phyloP scores from a whole-genome alignment of 2,888 invertebrate genomes.

The Hydroisotoma schaefferi region DNA sequence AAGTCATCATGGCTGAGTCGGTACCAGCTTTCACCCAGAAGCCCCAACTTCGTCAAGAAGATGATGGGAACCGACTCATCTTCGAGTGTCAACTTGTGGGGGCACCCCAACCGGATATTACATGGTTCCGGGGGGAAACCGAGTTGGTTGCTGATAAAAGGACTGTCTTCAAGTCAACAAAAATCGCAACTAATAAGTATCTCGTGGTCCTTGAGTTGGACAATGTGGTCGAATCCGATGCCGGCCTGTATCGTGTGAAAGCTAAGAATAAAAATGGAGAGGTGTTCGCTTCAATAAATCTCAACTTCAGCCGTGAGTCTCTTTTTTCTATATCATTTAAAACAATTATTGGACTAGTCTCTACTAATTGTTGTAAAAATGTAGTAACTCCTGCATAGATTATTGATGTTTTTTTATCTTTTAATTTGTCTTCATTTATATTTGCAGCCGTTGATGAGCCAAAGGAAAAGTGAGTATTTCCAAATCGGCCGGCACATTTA shows the following conservation, averaged over 20 bases:
- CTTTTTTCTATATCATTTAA: not conserved
- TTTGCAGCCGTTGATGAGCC: slow-evolving; percentile 91
- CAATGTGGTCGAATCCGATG: slow-evolving; percentile 92
- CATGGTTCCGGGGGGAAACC: slow-evolving; percentile 86
- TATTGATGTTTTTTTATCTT: slow-evolving; percentile 2
- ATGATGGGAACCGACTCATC: slow-evolving; percentile 89
- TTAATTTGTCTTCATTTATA: slow-evolving; percentile 49
- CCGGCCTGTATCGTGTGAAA: slow-evolving; percentile 94
- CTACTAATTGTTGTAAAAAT: too few relatives aligned
- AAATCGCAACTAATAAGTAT: slow-evolving; percentile 79
- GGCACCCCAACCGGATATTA: slow-evolving; percentile 82
- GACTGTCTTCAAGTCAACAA: slow-evolving; percentile 83
- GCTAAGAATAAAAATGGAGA: slow-evolving; percentile 96
- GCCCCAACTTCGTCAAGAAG: slow-evolving; percentile 93
- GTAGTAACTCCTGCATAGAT: too few relatives aligned
- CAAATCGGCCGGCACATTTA: too few relatives aligned
- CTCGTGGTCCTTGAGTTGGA: slow-evolving; percentile 88
- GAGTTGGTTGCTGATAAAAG: slow-evolving; percentile 77
- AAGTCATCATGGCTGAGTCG: slow-evolving; percentile 67
- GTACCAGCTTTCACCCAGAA: slow-evolving; percentile 98
- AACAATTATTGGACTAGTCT: not conserved
- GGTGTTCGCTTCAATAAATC: slow-evolving; percentile 92
- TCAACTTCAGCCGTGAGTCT: slow-evolving; percentile 95
- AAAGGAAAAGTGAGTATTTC: slow-evolving; percentile 82
- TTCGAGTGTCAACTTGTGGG: slow-evolving; percentile 89